Conservation (phyloP, 2,888 invertebrate genomes). For the Tortricodes alternella region DNA sequence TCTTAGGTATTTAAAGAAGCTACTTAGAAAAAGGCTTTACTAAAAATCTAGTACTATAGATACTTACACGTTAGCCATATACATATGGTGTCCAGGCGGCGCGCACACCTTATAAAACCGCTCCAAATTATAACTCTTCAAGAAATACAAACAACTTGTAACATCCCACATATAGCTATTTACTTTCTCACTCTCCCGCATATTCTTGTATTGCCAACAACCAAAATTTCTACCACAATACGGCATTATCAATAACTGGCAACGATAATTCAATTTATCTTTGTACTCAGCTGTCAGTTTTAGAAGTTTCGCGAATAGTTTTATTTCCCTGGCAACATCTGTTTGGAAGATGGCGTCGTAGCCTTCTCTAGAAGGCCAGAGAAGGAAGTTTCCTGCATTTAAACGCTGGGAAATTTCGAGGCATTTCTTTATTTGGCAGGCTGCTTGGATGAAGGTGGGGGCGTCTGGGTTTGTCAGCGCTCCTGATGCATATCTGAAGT, state of each 20-base stretch:
- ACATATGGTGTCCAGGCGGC: constrained; percentile 84
- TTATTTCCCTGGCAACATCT: constrained; percentile 82
- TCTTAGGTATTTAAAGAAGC: too few relatives aligned
- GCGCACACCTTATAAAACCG: constrained; percentile 84
- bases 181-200: constrained; percentile 56
- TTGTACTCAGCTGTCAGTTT: constrained; percentile 85
- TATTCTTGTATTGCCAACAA: constrained; percentile 46
- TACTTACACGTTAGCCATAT: constrained; percentile 84
- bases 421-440: constrained; percentile 84
- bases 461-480: constrained; percentile 84
- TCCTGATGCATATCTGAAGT: constrained; percentile 81
- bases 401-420: constrained; percentile 84
- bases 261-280: constrained; percentile 83
- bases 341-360: constrained; percentile 83
- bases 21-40: too few relatives aligned
- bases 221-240: constrained; percentile 47
- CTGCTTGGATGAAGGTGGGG: constrained; percentile 82
- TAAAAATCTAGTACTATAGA: not conserved
- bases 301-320: constrained; percentile 83
- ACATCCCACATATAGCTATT: constrained; percentile 85
- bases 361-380: constrained; percentile 84
- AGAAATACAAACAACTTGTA: constrained; percentile 84
- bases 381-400: constrained; percentile 84
- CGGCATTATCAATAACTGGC: constrained; percentile 83
- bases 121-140: constrained; percentile 83